Evolutionary conservation across 53 echinoderm and acorn worm genomes (phyloP).

Genomic region (Crossaster papposus): DNA sequence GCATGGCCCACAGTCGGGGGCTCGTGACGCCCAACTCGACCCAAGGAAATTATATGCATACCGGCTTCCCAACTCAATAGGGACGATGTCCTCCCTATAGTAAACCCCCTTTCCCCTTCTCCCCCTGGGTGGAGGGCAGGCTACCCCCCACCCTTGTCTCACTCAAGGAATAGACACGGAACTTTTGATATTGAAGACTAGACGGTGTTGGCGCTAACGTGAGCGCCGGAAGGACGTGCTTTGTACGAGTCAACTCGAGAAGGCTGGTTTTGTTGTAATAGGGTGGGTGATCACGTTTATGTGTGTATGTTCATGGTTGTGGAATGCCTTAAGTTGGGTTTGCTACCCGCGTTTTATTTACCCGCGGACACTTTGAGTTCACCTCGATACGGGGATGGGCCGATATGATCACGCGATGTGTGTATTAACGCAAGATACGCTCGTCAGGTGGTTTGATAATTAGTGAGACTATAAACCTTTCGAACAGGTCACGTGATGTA

Average conservation of each 20-base stretch:
- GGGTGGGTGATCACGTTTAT: too few relatives aligned
- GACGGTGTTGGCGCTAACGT: not conserved
- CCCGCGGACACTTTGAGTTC: not conserved
- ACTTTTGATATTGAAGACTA: constrained; percentile 53
- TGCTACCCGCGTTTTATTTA: not conserved
- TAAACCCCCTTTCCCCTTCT: not conserved
- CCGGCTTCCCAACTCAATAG: constrained; percentile 68
- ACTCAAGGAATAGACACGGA: constrained; percentile 39
- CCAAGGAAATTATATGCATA: constrained; percentile 66
- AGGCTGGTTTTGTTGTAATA: not conserved
- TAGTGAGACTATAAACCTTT: not conserved
- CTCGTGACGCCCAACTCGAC: constrained; percentile 60
- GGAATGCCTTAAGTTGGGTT: constrained; percentile 8
- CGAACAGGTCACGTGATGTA: not conserved
- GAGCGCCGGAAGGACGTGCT: not conserved
- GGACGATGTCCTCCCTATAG: too few relatives aligned
- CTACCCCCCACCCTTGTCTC: constrained; percentile 22
- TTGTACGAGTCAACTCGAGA: not conserved
- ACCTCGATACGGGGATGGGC: not conserved
- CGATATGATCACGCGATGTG: not conserved
- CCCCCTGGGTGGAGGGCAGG: constrained; percentile 47
- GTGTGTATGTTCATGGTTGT: not conserved
- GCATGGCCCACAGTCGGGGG: constrained; percentile 34
- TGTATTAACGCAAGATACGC: not conserved
- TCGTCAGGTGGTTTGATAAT: not conserved